Conservation (phyloP, 2,797 vertebrate genomes). For the Sebastes dallii region DNA sequence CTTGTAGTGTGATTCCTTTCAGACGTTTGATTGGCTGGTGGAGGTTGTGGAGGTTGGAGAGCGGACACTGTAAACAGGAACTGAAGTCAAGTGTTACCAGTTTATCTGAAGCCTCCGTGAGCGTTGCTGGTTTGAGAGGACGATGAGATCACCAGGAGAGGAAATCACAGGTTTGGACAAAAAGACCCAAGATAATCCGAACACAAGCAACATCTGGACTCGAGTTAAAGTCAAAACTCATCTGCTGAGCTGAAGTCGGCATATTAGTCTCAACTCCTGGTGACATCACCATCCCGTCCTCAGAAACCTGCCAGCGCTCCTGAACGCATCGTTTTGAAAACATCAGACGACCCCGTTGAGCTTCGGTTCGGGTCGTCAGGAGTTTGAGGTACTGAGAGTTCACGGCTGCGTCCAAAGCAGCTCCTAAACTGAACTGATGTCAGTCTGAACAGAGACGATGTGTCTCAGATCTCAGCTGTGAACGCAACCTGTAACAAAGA, state of each 20-base stretch:
- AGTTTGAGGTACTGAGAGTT: conserved; percentile 45
- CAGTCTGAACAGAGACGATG: background rate
- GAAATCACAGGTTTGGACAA: background rate
- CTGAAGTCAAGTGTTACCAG: conserved; percentile 64
- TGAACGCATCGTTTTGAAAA: conserved; percentile 14
- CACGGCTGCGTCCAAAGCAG: conserved; percentile 23
- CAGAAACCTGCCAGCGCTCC: conserved; percentile 13
- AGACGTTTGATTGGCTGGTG: conserved; percentile 18
- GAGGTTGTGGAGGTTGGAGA: conserved; percentile 25
- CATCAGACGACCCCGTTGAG: background rate
- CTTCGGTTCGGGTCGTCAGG: background rate
- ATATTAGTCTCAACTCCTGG: background rate
- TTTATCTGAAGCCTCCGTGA: conserved; percentile 28
- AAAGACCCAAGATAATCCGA: background rate
- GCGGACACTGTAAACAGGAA: conserved; percentile 30
- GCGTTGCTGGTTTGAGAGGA: conserved; percentile 12
- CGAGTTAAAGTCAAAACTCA: background rate
- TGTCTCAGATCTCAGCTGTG: background rate
- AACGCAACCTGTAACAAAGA: conserved; percentile 55
- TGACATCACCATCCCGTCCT: background rate
- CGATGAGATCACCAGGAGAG: background rate
- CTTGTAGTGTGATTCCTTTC: conserved; percentile 36
- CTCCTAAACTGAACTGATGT: background rate
- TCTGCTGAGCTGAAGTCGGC: background rate
- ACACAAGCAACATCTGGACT: background rate